A percentile compares a stretch with the other conserved stretches of the same genome.
Evolutionary conservation across 2,113 vertebrate genomes (phyloP).

Genomic region (Atherinomorus stipes): DNA sequence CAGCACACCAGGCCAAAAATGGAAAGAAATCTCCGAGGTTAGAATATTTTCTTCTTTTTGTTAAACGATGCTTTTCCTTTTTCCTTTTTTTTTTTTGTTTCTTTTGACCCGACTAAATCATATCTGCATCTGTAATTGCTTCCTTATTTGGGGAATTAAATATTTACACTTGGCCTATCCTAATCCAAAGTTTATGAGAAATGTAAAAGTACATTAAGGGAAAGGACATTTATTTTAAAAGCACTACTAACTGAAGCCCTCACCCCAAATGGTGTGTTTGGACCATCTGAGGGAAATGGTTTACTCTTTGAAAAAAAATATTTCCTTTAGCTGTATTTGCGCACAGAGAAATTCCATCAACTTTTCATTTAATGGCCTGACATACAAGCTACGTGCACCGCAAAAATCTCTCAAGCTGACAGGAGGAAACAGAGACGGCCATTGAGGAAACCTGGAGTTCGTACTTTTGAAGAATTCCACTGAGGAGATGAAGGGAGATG

Average conservation of each 20-base stretch:
- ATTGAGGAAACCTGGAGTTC: constrained; percentile 83
- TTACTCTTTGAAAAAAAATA: constrained; percentile 68
- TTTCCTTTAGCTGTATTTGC: constrained; percentile 70
- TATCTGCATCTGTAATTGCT: constrained; percentile 73
- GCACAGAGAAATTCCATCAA: constrained; percentile 79
- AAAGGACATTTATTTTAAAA: constrained; percentile 76
- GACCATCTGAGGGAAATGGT: constrained; percentile 69
- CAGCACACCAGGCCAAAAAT: constrained; percentile 55
- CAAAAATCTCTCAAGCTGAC: constrained; percentile 80
- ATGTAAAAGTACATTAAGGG: constrained; percentile 66
- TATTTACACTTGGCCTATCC: constrained; percentile 69
- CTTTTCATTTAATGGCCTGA: constrained; percentile 78
- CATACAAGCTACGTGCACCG: constrained; percentile 71
- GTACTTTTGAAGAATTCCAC: constrained; percentile 78
- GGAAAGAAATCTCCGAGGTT: constrained; percentile 53
- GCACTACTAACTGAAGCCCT: constrained; percentile 63
- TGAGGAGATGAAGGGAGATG: constrained; percentile 63
- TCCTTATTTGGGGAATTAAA: constrained; percentile 77
- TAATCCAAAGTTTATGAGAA: constrained; percentile 74
- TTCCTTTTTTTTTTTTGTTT: constrained; percentile 41
- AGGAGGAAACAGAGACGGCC: constrained; percentile 81
- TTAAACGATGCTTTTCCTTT: constrained; percentile 48
- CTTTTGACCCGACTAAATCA: constrained; percentile 58
- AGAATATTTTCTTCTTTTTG: constrained; percentile 62
- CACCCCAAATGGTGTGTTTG: constrained; percentile 77